Percentiles rank a stretch among this genome's conserved stretches.
Conservation (phyloP, 2,888 invertebrate genomes). For the Aleiodes leptofemur region DNA sequence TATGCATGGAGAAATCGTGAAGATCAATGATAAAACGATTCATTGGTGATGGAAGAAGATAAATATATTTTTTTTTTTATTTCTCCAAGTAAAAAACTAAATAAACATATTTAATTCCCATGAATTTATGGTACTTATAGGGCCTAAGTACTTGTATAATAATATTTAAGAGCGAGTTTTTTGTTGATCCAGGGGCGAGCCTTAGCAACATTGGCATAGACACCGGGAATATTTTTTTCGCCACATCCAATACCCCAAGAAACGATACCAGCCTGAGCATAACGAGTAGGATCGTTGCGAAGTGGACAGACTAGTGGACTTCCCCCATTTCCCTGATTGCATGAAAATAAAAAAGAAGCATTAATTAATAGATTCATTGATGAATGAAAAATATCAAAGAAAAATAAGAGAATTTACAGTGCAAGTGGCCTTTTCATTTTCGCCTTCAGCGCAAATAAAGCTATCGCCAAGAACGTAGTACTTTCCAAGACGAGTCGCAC, state of each 20-base stretch:
- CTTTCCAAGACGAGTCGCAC: constrained; percentile 82
- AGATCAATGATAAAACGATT: too few relatives aligned
- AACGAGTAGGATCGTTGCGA: constrained; percentile 74
- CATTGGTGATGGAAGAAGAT: too few relatives aligned
- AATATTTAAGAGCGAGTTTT: constrained; percentile 76
- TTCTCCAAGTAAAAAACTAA: neutral
- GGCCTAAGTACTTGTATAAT: constrained; percentile 73
- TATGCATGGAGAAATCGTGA: too few relatives aligned
- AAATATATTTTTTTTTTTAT: neutral
- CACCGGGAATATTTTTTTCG: constrained; percentile 81
- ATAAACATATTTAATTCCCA: neutral
- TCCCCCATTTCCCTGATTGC: constrained; percentile 83
- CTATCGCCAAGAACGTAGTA: constrained; percentile 81
- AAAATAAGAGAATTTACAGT: constrained; percentile 70
- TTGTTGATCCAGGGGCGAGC: constrained; percentile 84
- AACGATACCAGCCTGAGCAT: constrained; percentile 82
- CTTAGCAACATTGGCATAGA: constrained; percentile 83
- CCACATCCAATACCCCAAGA: constrained; percentile 92
- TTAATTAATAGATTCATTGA: constrained; percentile 15
- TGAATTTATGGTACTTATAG: neutral
- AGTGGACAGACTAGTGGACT: constrained; percentile 87
- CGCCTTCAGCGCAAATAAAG: constrained; percentile 89
- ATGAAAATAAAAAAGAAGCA: neutral
- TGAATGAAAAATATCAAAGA: neutral
- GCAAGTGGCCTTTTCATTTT: constrained; percentile 84